Percentiles rank a stretch among this genome's conserved stretches.
Evolutionary conservation across 2,797 vertebrate genomes (phyloP).

Genomic region (Cryptoprocta ferox): DNA sequence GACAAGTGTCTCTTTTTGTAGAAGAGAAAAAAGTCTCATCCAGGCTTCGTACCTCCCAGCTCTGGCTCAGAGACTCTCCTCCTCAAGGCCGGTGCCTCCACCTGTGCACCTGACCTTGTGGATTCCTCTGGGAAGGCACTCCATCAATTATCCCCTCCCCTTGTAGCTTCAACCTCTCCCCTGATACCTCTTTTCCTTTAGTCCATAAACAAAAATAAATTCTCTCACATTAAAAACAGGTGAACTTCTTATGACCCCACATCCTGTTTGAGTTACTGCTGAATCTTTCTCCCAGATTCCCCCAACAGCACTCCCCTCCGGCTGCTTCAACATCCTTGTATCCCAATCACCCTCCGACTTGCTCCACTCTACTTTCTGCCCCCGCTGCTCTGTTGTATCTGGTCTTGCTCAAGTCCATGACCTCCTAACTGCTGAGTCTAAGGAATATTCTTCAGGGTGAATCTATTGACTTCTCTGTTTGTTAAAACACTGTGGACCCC

Average conservation of each 20-base stretch:
- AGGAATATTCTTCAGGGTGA: not conserved
- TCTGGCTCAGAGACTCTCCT: not conserved
- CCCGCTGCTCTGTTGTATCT: not conserved
- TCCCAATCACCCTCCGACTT: not conserved
- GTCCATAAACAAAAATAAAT: not conserved
- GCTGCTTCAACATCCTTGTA: not conserved
- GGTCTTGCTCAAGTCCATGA: not conserved
- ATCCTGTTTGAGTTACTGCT: not conserved
- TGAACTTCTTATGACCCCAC: conserved; percentile 1
- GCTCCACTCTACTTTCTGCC: not conserved
- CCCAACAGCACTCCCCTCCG: not conserved
- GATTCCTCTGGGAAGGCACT: not conserved
- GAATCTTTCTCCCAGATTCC: not conserved
- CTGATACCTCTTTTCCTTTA: not conserved
- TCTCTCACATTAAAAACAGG: conserved; percentile 42
- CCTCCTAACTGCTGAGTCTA: not conserved
- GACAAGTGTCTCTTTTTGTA: not conserved
- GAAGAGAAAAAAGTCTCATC: not conserved
- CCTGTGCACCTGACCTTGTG: not conserved
- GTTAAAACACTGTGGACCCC: not conserved
- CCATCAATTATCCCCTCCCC: not conserved
- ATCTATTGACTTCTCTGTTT: not conserved
- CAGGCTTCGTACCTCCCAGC: not conserved
- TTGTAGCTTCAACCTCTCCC: not conserved
- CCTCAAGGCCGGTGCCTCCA: not conserved